Evolutionary conservation across 2,113 vertebrate species (phyloP), one percentile per base, ranked within the genome.

Genomic region (Phasianus colchicus): DNA sequence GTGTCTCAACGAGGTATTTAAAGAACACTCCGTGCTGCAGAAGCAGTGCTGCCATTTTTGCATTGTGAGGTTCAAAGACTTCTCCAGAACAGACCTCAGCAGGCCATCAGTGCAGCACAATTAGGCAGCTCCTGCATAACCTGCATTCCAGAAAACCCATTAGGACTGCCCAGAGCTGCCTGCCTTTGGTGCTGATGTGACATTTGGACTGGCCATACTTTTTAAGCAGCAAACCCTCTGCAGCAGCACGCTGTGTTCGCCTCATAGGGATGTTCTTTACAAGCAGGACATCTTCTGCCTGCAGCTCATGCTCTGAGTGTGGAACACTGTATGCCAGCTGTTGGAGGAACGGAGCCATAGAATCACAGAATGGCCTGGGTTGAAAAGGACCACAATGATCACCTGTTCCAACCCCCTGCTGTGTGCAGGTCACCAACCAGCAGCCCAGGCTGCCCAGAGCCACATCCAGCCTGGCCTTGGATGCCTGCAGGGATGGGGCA

Each of bases 231-330:
- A 36, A n/a, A 5, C 19, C 22, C 45, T 50, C 18, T 1, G 5
- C n/a, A 61, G 58, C 60, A 54, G 7, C 60, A 43, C 5, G 48
- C 64, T 42, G 70, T 4, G 22, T 38, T 65, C 15, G 27, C 4
- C 48, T 86, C 45, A 63, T 8, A 52, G 29, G 76, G 60, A 54
- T 5, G 8, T 4, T 32, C 43, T 38, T 45, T 5, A 25, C 2
- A 10, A 58, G 60, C 0, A 0, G 2, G 17, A 34, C 0, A 0
- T 0, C 12, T 10, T n/a, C 60, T 16, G 36, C 64, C 43, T 27
- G 71, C 58, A 87, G 69, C 64, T 65, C 15, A 6, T 6, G 12
- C 16, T 42, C 17, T 24, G 38, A 11, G 42, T 0, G 1, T 1
- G 8, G 16, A 32, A 11, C 20, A 27, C 42, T 5, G 40, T 0